Conservation (phyloP, 2,888 invertebrate species). For the Eristalis pertinax region DNA sequence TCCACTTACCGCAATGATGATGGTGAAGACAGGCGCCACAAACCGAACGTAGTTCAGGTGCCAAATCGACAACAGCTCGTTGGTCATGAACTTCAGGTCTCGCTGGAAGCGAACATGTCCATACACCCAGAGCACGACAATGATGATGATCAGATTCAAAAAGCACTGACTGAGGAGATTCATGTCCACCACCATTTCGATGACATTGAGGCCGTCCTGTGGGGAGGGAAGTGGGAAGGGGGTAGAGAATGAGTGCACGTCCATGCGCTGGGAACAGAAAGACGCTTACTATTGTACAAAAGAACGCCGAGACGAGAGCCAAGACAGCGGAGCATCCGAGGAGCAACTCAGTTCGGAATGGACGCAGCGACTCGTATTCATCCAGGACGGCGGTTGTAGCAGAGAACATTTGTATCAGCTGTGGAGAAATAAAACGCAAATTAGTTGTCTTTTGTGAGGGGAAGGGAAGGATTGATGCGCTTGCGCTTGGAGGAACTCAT, state of each 20-base stretch:
- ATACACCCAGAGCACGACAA: slow-evolving; percentile 90
- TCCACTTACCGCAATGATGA: not conserved
- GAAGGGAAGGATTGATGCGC: too few relatives aligned
- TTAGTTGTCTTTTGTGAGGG: not conserved
- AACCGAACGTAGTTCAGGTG: slow-evolving; percentile 24
- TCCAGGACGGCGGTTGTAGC: slow-evolving; percentile 77
- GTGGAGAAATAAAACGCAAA: not conserved
- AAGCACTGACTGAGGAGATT: slow-evolving; percentile 84
- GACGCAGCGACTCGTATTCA: slow-evolving; percentile 77
- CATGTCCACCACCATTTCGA: slow-evolving; percentile 7
- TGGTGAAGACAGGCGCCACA: not conserved
- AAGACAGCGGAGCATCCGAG: slow-evolving; percentile 73
- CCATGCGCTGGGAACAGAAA: not conserved
- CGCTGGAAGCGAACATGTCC: slow-evolving; percentile 84
- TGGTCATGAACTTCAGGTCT: slow-evolving; percentile 88
- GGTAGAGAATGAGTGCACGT: not conserved
- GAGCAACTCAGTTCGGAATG: slow-evolving; percentile 73
- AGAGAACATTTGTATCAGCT: not conserved
- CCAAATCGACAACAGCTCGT: slow-evolving; percentile 82
- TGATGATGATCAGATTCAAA: slow-evolving; percentile 90
- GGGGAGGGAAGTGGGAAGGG: too few relatives aligned
- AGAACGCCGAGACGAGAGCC: slow-evolving; percentile 23
- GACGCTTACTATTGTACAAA: slow-evolving; percentile 41
- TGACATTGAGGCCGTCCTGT: slow-evolving; percentile 32
- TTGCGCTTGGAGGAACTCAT: too few relatives aligned